Conservation (phyloP, 2,113 vertebrate species). For the Halcyon malimbica region DNA sequence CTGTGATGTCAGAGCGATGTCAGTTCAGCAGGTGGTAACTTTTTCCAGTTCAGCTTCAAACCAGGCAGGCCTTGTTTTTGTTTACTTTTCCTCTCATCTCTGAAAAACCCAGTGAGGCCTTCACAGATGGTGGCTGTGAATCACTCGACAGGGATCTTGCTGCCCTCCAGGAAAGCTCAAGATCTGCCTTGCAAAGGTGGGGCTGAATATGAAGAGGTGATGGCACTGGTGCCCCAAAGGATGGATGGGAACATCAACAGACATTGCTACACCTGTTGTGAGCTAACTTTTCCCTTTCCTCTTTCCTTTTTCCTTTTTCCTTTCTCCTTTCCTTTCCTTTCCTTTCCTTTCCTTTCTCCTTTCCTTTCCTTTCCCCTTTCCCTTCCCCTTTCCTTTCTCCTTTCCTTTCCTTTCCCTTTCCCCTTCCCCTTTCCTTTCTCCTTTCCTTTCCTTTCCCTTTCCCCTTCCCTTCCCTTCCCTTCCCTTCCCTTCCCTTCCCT, state of each 20-base stretch:
- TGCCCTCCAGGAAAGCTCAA: neutral
- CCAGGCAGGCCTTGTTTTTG: slow-evolving; percentile 21
- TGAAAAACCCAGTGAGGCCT: neutral
- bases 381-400: too few species aligned
- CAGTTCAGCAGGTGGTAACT: neutral
- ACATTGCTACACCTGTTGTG: neutral
- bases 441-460: too few species aligned
- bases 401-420: too few species aligned
- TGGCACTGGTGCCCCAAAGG: neutral
- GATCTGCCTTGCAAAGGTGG: neutral
- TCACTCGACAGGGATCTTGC: neutral
- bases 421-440: too few species aligned
- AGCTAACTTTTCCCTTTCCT: rapidly evolving
- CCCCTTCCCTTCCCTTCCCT: too few species aligned
- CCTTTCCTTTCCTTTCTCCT: too few species aligned
- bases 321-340: too few species aligned
- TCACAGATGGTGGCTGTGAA: neutral
- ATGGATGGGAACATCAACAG: neutral
- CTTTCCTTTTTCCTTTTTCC: too few species aligned
- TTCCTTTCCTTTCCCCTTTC: too few species aligned
- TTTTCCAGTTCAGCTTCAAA: slow-evolving; percentile 38
- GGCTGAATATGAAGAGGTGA: neutral
- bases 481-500: neutral
- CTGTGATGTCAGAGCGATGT: slow-evolving; percentile 59
- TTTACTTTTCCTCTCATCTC: slow-evolving; percentile 24